Evolutionary conservation across 2,888 invertebrate species (phyloP), one percentile per base, ranked within the genome.

Genomic region (Polia nebulosa): DNA sequence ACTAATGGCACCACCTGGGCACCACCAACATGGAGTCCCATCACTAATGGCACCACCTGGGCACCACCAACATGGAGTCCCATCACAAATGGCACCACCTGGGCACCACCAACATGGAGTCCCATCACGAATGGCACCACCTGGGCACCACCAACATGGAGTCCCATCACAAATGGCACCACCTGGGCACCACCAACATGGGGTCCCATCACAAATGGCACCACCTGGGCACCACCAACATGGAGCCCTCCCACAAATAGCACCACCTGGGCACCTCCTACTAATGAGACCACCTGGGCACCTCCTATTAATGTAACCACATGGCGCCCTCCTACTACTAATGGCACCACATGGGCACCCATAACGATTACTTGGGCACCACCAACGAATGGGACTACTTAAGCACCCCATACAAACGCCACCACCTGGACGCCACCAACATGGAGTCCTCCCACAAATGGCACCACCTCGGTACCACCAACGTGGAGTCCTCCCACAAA

Each of bases 1-100:
- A 64, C 44, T 0, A 49, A 58, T 17, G 36, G 5, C 2, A 53
- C 57, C 2, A 57, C 61, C 1, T 53, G 61, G 61, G 22, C 17
- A 2, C 61, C 53, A 0, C 15, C 52, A n/a, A 51, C 60, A 7
- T 45, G 45, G 45, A 3, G 45, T 22, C 0, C 15, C 8, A 36
- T 15, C 1, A 36, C 36, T 3, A 36, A 36, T 36, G 36, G 36
- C 3, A 36, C 36, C 36, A 36, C 36, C 13, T 36, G 36, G 36
- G 11, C 36, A 36, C 36, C 36, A 11, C 36, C 36, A 13, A 36
- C 36, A 36, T 36, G 36, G 36, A 11, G 36, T 36, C 36, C 36
- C 4, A 36, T 13, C 0, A 36, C 36, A 4, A 36, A 36, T 36
- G 36, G 36, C 15, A 36, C 36, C 3, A 36, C 36, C 3, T 36